These are phyloP conservation scores for Hydrochoerus hydrochaeris DNA, from an alignment of 2,113 vertebrate species.

Conservation along the genomic window DNA sequence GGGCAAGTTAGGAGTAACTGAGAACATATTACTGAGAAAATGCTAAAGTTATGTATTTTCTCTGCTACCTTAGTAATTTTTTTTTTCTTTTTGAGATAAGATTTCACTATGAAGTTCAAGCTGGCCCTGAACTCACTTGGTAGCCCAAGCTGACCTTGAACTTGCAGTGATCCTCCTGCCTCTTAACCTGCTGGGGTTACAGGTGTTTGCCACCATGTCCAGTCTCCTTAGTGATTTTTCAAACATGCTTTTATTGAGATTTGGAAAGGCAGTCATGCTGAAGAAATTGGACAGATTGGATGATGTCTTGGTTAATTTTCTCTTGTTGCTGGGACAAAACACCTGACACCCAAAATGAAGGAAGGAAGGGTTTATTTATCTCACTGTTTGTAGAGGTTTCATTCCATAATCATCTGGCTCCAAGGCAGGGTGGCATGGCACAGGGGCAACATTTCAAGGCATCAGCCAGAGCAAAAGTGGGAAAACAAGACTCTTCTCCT, in stretches of 20 bases:
- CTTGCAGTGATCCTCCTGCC: neutral
- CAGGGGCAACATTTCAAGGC: too few relatives aligned
- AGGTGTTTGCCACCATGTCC: neutral
- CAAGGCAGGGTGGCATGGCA: too few relatives aligned
- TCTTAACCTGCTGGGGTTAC: neutral
- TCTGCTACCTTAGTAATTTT: neutral
- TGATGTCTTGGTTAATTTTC: too few relatives aligned
- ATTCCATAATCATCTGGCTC: too few relatives aligned
- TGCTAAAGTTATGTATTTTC: neutral
- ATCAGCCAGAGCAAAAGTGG: too few relatives aligned
- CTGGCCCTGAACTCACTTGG: neutral
- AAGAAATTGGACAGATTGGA: neutral
- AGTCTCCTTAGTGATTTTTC: neutral
- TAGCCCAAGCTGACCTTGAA: neutral
- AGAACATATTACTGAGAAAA: neutral
- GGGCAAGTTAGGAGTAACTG: neutral
- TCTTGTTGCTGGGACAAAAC: too few relatives aligned
- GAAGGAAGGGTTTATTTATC: too few relatives aligned
- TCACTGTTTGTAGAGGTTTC: too few relatives aligned
- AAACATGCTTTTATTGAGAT: neutral
- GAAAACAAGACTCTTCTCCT: too few relatives aligned
- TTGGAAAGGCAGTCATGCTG: neutral
- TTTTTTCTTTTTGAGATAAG: neutral
- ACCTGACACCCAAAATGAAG: too few relatives aligned
- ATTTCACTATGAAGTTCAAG: neutral